phyloP scores from a whole-genome alignment of 2,888 invertebrate species.

The Ennomos erosarius region DNA sequence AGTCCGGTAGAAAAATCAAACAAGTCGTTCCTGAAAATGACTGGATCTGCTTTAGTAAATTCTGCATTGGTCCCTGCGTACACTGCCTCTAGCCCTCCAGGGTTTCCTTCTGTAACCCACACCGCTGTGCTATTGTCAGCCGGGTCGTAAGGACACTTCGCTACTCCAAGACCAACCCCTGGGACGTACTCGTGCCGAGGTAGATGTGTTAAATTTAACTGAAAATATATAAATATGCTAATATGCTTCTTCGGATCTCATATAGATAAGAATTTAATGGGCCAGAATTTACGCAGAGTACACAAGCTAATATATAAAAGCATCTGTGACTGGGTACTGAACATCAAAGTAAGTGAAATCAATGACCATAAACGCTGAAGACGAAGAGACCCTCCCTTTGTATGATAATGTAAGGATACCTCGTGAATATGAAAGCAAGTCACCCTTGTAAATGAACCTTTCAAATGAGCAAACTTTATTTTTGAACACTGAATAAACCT shows the following conservation, averaged over 20 bases:
- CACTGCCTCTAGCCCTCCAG: slow-evolving; percentile 86
- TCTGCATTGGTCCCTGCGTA: slow-evolving; percentile 91
- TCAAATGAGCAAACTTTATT: slow-evolving; percentile 33
- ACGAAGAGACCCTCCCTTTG: slow-evolving; percentile 42
- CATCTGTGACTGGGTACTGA: slow-evolving; percentile 9
- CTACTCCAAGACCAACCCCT: slow-evolving; percentile 88
- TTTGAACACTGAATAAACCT: slow-evolving; percentile 23
- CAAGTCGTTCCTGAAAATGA: slow-evolving; percentile 89
- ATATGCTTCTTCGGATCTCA: background rate
- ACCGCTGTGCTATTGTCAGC: slow-evolving; percentile 90
- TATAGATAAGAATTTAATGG: slow-evolving; percentile 9
- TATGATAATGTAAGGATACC: slow-evolving; percentile 45
- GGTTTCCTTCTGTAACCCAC: slow-evolving; percentile 89
- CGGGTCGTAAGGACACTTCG: slow-evolving; percentile 90
- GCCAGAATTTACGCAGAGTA: slow-evolving; percentile 5
- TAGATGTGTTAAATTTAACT: slow-evolving; percentile 84
- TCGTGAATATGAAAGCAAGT: slow-evolving; percentile 41
- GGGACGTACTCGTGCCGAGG: slow-evolving; percentile 86
- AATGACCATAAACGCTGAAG: slow-evolving; percentile 46
- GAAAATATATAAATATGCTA: slow-evolving; percentile 25
- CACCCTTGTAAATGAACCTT: slow-evolving; percentile 40
- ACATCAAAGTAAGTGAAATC: slow-evolving; percentile 43
- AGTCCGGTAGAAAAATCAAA: slow-evolving; percentile 86
- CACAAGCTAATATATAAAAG: slow-evolving; percentile 5
- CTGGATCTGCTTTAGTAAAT: slow-evolving; percentile 89